phyloP scores from a whole-genome alignment of 2,797 vertebrate species.

The Tolypeutes matacus region DNA sequence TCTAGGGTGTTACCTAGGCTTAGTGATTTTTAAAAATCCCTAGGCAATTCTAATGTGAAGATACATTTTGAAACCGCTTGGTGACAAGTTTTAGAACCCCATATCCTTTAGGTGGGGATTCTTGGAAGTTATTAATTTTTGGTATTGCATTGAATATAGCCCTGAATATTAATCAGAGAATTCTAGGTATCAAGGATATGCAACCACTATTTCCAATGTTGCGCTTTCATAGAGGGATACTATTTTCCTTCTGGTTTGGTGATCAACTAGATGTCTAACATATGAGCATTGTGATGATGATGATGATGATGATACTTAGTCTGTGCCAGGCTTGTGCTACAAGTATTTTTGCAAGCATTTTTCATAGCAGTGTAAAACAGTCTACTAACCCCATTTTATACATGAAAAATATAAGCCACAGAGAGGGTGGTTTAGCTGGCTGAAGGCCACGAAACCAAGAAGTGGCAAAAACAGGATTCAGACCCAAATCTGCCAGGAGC shows the following conservation, averaged over 20 bases:
- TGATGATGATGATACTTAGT: background rate
- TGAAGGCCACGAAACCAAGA: background rate
- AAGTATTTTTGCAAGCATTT: background rate
- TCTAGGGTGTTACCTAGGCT: background rate
- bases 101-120: background rate
- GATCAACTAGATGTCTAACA: background rate
- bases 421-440: background rate
- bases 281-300: background rate
- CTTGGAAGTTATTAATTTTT: background rate
- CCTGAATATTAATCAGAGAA: background rate
- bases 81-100: background rate
- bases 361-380: background rate
- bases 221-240: background rate
- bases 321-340: background rate
- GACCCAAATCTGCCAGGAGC: background rate
- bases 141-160: background rate
- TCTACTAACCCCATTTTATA: background rate
- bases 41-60: background rate
- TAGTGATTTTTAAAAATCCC: slow-evolving; percentile 1
- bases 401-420: background rate
- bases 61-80: background rate
- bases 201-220: background rate
- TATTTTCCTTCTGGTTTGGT: background rate
- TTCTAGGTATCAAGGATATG: background rate
- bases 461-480: slow-evolving; percentile 7